Conservation (phyloP, 2,797 vertebrate genomes). For the Manis crassicaudata region DNA sequence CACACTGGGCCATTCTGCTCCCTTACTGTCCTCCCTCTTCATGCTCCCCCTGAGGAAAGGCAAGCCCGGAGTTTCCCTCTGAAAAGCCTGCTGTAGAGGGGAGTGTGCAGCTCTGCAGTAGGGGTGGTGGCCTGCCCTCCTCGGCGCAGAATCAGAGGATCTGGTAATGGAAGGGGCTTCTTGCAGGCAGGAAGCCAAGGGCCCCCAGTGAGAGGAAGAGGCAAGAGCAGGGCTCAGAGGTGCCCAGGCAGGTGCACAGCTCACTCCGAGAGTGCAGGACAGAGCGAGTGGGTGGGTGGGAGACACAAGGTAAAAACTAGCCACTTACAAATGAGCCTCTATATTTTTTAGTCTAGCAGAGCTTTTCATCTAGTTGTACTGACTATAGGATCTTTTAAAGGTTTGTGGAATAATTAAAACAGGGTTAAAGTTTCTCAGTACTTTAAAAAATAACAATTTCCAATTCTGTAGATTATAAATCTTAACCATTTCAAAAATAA, state of each 20-base stretch:
- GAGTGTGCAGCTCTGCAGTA: neutral
- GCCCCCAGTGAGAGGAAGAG: neutral
- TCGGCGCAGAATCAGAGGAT: neutral
- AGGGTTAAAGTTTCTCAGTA: conserved; percentile 61
- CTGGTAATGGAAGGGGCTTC: neutral
- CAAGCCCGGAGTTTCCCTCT: neutral
- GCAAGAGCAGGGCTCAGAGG: neutral
- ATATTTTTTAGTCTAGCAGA: conserved; percentile 72
- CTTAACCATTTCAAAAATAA: conserved; percentile 66
- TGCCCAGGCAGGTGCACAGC: neutral
- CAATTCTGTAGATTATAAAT: conserved; percentile 57
- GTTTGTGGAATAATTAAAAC: conserved; percentile 51
- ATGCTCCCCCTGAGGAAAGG: neutral
- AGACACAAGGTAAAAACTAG: conserved; percentile 31
- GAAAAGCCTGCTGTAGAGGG: neutral
- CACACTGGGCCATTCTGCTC: neutral
- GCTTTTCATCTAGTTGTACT: conserved; percentile 77
- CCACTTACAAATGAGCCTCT: conserved; percentile 78
- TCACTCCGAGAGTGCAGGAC: conserved; percentile 74
- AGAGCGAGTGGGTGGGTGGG: conserved; percentile 77
- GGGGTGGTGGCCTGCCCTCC: neutral
- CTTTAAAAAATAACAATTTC: conserved; percentile 62
- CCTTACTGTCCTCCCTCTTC: neutral
- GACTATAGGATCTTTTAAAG: conserved; percentile 69
- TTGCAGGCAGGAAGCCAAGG: neutral